Evolutionary conservation across 1,140 invertebrate species (phyloP).

Genomic region (Anastrepha ludens): DNA sequence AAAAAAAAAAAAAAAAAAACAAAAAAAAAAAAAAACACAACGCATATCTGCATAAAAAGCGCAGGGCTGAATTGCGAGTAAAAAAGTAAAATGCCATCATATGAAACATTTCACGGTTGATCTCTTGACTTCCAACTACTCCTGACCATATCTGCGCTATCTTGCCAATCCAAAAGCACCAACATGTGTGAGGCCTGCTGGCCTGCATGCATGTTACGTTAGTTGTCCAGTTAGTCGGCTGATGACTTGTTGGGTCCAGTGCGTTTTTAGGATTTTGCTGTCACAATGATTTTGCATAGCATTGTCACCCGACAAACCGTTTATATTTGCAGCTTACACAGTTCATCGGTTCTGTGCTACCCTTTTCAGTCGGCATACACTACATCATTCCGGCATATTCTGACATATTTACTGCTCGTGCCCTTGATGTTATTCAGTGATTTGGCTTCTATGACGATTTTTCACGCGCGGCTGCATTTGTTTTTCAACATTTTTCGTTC

Average conservation of each 20-base stretch:
- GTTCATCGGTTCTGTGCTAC: neutral
- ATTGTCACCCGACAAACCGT: neutral
- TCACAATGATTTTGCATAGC: conserved; percentile 23
- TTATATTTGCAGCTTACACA: conserved; percentile 29
- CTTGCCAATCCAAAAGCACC: neutral
- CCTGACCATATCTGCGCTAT: neutral
- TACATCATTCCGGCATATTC: neutral
- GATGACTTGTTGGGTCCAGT: conserved; percentile 32
- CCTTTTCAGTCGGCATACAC: neutral
- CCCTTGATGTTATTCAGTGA: conserved; percentile 23
- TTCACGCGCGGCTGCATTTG: neutral
- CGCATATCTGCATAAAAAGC: neutral
- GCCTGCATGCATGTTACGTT: neutral
- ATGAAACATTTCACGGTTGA: conserved; percentile 29
- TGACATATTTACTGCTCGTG: neutral
- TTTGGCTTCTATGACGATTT: conserved; percentile 3
- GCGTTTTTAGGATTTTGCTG: conserved; percentile 15
- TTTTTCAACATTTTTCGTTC: neutral
- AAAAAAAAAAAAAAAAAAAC: too few relatives aligned
- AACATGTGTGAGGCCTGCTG: neutral
- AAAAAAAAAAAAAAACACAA: neutral
- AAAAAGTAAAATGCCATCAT: neutral
- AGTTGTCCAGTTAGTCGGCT: conserved; percentile 26
- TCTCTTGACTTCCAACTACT: neutral
- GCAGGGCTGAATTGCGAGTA: neutral